Percentiles rank a stretch among this genome's conserved stretches.
phyloP scores from a whole-genome alignment of 2,113 vertebrate genomes.

The Mesembrinibis cayennensis region DNA sequence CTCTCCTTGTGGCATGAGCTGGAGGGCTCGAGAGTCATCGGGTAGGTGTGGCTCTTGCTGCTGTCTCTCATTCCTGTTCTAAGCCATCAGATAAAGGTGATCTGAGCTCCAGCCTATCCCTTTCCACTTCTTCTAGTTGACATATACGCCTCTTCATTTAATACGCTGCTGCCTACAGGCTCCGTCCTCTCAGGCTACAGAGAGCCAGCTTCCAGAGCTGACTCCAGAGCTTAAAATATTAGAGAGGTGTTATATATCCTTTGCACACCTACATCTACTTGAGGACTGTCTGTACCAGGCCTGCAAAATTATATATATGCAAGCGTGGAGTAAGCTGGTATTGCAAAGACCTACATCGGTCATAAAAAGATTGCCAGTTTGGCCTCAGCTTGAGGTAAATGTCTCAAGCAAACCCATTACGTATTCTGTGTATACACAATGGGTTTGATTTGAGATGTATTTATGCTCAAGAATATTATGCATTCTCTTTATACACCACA shows the following conservation, averaged over 20 bases:
- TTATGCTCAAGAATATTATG: slow-evolving; percentile 77
- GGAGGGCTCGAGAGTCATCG: neutral
- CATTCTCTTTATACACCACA: slow-evolving; percentile 77
- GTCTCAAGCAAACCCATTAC: slow-evolving; percentile 55
- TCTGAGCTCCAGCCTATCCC: neutral
- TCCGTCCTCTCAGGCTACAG: neutral
- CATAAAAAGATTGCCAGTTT: slow-evolving; percentile 23
- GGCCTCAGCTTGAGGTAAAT: slow-evolving; percentile 43
- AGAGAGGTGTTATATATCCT: neutral
- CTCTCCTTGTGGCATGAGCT: neutral
- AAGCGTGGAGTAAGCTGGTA: neutral
- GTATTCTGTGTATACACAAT: slow-evolving; percentile 69
- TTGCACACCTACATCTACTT: neutral
- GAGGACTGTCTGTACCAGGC: neutral
- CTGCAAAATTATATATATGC: neutral
- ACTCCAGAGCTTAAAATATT: neutral
- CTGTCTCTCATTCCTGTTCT: neutral
- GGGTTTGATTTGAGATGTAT: slow-evolving; percentile 75
- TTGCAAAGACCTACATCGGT: neutral
- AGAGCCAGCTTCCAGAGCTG: neutral
- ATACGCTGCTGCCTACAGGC: neutral
- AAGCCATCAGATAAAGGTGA: neutral
- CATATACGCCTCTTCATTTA: neutral
- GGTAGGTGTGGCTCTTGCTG: neutral
- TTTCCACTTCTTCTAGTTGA: neutral